These are phyloP conservation scores for Anser cygnoides DNA, from an alignment of 2,113 vertebrate genomes.

Conservation along the genomic window DNA sequence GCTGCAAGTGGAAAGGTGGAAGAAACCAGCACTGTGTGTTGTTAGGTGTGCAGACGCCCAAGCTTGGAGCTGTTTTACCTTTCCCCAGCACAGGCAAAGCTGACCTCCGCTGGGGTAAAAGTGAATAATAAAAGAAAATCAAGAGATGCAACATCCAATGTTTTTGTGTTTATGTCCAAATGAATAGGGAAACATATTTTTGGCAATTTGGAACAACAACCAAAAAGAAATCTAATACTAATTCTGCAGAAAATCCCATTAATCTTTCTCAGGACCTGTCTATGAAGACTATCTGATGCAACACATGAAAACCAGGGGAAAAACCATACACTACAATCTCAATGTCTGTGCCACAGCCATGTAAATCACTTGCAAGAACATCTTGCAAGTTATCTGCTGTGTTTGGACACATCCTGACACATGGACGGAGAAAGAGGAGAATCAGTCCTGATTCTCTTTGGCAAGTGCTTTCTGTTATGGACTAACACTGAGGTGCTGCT, in stretches of 20 bases:
- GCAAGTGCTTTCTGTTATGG: not conserved
- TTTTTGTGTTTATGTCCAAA: not conserved
- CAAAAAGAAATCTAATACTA: not conserved
- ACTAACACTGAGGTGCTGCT: not conserved
- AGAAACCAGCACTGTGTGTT: not conserved
- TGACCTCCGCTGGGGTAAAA: slow-evolving; percentile 8
- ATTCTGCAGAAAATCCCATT: not conserved
- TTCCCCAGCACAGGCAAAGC: not conserved
- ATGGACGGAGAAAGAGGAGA: not conserved
- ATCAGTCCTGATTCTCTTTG: not conserved
- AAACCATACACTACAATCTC: not conserved
- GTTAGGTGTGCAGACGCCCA: not conserved
- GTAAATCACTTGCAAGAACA: not conserved
- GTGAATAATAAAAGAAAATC: not conserved
- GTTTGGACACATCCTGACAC: not conserved
- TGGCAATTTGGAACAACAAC: not conserved
- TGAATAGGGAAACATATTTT: not conserved
- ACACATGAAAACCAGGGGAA: not conserved
- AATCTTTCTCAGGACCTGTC: not conserved
- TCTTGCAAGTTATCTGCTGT: not conserved
- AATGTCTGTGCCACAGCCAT: not conserved
- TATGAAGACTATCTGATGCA: not conserved
- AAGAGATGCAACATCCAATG: not conserved
- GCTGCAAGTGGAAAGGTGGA: not conserved
- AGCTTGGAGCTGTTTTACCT: not conserved